Conservation (phyloP, 2,797 vertebrate species). For the Takifugu rubripes region DNA sequence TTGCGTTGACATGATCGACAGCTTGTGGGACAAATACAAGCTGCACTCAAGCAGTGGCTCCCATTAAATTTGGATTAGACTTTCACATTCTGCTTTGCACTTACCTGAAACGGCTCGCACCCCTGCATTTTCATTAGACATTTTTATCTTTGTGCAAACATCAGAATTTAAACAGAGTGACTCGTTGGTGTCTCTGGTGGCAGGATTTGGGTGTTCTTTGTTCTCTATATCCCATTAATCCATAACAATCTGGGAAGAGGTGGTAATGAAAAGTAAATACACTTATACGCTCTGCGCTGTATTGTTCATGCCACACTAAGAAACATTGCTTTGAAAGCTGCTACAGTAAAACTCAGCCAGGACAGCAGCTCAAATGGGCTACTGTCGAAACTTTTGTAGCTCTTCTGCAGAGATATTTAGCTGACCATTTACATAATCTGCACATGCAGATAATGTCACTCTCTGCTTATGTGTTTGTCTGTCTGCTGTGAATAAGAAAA, state of each 20-base stretch:
- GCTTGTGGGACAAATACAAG: too few relatives aligned
- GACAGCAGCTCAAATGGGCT: too few relatives aligned
- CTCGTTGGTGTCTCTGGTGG: not conserved
- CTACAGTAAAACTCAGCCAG: too few relatives aligned
- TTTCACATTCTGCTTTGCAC: not conserved
- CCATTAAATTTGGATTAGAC: not conserved
- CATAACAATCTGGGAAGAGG: not conserved
- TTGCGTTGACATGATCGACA: too few relatives aligned
- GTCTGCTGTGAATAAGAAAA: too few relatives aligned
- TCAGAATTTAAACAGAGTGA: slow-evolving; percentile 1
- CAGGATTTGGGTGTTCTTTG: not conserved
- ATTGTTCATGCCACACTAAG: not conserved
- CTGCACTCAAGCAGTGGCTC: not conserved
- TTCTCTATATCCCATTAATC: slow-evolving; percentile 1
- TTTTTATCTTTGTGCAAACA: not conserved
- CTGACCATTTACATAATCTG: too few relatives aligned
- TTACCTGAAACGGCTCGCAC: not conserved
- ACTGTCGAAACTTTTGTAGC: too few relatives aligned
- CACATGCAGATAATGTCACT: too few relatives aligned
- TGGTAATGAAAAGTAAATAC: slow-evolving; percentile 11
- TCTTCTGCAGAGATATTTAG: too few relatives aligned
- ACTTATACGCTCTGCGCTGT: not conserved
- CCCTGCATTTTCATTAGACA: slow-evolving; percentile 1
- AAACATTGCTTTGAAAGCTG: not conserved
- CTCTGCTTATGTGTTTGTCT: too few relatives aligned